Evolutionary conservation across 23 tunicate species (phyloP).

Genomic region (Trididemnum miniatum): DNA sequence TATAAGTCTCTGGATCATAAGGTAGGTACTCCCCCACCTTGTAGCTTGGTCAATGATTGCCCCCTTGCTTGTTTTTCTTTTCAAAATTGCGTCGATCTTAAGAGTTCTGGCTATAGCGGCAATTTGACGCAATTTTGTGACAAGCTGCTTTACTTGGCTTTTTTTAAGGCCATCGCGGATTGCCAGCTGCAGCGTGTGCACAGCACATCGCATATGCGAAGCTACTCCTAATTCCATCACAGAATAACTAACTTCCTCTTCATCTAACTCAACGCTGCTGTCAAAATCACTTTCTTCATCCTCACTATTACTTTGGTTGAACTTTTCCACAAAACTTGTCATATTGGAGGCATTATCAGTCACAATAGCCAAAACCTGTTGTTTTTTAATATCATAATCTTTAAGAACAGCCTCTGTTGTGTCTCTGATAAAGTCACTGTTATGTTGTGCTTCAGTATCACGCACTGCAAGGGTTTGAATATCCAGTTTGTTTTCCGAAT

Average conservation of each 20-base stretch:
- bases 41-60: neutral
- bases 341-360: neutral
- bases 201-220: too few relatives aligned
- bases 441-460: neutral
- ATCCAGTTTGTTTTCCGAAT: neutral
- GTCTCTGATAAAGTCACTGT: neutral
- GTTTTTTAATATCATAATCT: neutral
- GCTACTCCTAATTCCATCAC: too few relatives aligned
- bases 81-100: neutral
- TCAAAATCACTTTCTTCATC: too few relatives aligned
- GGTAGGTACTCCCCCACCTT: neutral
- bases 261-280: too few relatives aligned
- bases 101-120: neutral
- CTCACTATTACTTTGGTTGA: too few relatives aligned
- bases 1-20: too few relatives aligned
- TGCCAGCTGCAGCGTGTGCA: neutral
- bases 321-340: too few relatives aligned
- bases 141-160: neutral
- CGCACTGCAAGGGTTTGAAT: neutral
- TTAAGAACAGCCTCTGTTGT: neutral
- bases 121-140: neutral
- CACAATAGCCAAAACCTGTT: neutral
- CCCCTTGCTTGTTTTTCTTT: neutral
- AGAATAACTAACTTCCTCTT: too few relatives aligned
- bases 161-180: neutral